Evolutionary conservation across 2,797 vertebrate species (phyloP), one percentile per base, ranked within the genome.

Genomic region (Threskiornis aethiopicus): DNA sequence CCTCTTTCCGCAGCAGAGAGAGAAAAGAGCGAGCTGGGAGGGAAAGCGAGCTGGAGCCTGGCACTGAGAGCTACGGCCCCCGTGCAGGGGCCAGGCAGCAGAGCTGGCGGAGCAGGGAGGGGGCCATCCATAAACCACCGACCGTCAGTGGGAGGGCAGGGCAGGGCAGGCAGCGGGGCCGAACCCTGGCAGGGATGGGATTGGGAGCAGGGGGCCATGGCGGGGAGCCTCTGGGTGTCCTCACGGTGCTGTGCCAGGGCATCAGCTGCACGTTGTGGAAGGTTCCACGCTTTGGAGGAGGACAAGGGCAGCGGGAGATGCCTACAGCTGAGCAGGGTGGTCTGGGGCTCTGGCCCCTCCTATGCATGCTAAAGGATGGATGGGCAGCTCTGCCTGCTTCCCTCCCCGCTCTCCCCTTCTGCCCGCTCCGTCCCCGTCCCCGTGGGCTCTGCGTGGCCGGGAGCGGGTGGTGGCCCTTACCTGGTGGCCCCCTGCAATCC

Each of bases 61-160:
- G 78, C 3, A 4, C 92, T 8, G 62, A 84, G 65, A 93, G 70
- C 93, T 90, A 90, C 31, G 20, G 79, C 64, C 78, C 66, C 84
- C 8, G 5, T 5, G 4, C 72, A 42, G 79, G 75, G 69, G 61
- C 69, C 65, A 59, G 85, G 76, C 89, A 76, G 84, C 52, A 0
- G 77, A 92, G 86, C 90, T 72, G 85, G 90, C 3, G 8, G 82
- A 92, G 84, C 85, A 62, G 92, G 81, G 90, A 93, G 17, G 85
- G 91, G 86, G 96, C 97, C 97, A 97, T 97, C 97, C 97, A 97
- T 97, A 97, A 97, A 97, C 94, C 95, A 97, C 82, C 11, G 88
- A 78, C 91, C 52, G 21, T 51, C 92, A 94, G 90, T 84, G 21
- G 86, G 83, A 52, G 46, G 84, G 54, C 44, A 77, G 52, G 71